Conservation (phyloP, 2,888 invertebrate species). For the Hirtodrosophila trivittata region DNA sequence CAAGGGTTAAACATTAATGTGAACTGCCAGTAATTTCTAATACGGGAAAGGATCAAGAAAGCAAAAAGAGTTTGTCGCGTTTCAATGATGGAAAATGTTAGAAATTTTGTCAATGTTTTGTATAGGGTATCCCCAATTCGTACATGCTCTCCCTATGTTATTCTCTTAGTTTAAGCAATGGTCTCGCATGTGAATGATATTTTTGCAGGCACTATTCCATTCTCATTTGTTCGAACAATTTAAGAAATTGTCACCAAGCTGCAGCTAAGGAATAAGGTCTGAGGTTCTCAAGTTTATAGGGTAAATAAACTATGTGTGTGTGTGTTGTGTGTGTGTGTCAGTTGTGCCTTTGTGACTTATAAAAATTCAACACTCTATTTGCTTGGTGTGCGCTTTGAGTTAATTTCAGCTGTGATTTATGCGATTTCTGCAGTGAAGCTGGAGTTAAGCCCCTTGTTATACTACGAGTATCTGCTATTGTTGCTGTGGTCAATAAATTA, state of each 20-base stretch:
- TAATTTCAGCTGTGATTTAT: conserved; percentile 72
- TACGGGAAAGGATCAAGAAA: no score
- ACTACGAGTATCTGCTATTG: conserved; percentile 39
- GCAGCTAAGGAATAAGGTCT: conserved; percentile 22
- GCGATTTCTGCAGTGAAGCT: conserved; percentile 27
- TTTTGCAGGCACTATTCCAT: conserved; percentile 42
- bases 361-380: conserved; percentile 63
- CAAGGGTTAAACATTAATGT: no score
- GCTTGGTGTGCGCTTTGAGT: conserved; percentile 45
- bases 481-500: conserved; percentile 68
- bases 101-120: not conserved
- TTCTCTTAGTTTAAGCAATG: conserved; percentile 38
- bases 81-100: no score
- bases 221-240: conserved; percentile 69
- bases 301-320: conserved; percentile 55
- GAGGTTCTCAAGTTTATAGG: conserved; percentile 56
- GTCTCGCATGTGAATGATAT: conserved; percentile 43
- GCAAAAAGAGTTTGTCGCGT: no score
- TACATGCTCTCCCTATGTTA: not conserved
- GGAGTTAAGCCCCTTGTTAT: conserved; percentile 42
- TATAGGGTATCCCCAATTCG: conserved; percentile 10
- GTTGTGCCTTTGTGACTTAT: conserved; percentile 43
- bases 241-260: conserved; percentile 69
- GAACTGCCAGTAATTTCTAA: no score
- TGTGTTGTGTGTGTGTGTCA: conserved; percentile 21